Evolutionary conservation across 2,797 vertebrate species (phyloP), one percentile per base, ranked within the genome.

Genomic region (Dendrocincla tyrannina): DNA sequence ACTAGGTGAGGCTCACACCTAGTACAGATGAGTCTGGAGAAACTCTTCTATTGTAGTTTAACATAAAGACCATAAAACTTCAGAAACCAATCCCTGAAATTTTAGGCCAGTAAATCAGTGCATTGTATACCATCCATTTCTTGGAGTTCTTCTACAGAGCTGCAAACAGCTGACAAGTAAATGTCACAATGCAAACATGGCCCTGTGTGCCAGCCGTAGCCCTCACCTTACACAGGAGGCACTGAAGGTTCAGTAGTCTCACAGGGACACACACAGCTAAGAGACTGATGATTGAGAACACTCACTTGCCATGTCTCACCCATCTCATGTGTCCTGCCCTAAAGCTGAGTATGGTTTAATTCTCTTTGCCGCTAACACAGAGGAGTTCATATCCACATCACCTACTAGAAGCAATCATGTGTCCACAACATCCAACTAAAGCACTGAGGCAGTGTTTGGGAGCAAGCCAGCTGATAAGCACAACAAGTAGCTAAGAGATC

Each of bases 321-420:
- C 44, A 35, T 52, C 19, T 49, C 39, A 50, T 13, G 7, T 58
- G 22, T 44, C 23, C 85, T 52, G 16, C 17, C 20, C 28, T 47
- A 18, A 46, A 83, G 27, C 9, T 24, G 18, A 46, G 4, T 25
- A 58, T 24, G 44, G 10, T 72, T 84, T 81, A 37, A 80, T 53
- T 52, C 11, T 64, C 33, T 72, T 72, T 73, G 30, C 9, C 23
- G 22, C 13, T 49, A 47, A 28, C 42, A 32, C 8, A 35, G 13
- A 8, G 23, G 15, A 72, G 1, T 5, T 78, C 33, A 52, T 13
- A 37, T 7, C 14, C 50, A 52, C 42, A 27, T 35, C 20, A n/a
- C 17, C 44, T n/a, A 3, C 3, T 44, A 35, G 62, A 87, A 73
- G 50, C 28, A 79, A 22, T 2, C 1, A 0, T 1, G 0, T 10